phyloP scores from a whole-genome alignment of 1,140 invertebrate species.

The Myzus persicae region DNA sequence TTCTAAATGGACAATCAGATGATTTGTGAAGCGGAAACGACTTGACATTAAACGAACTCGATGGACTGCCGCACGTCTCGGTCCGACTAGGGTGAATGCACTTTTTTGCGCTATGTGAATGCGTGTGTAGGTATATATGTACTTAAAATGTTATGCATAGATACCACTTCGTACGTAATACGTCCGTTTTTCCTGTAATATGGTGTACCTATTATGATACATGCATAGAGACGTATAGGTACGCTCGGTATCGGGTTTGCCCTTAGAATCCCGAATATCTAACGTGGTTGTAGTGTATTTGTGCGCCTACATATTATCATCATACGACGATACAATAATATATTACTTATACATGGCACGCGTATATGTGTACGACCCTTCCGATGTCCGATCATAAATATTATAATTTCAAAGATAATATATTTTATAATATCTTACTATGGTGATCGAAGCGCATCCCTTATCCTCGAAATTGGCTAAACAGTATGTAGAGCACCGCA shows the following conservation, averaged over 20 bases:
- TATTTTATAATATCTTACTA: not conserved
- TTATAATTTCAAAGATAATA: not conserved
- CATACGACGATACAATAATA: not conserved
- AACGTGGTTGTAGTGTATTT: not conserved
- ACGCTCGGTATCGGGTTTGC: not conserved
- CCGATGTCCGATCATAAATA: not conserved
- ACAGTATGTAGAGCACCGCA: not conserved
- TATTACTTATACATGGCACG: not conserved
- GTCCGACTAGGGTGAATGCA: conserved; percentile 25
- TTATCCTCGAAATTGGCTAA: not conserved
- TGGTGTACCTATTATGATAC: not conserved
- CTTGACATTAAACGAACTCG: conserved; percentile 45
- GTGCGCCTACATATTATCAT: not conserved
- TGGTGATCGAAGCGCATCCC: not conserved
- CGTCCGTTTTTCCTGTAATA: not conserved
- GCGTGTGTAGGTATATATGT: not conserved
- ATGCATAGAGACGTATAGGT: not conserved
- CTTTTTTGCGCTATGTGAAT: not conserved
- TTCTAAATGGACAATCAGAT: conserved; percentile 48
- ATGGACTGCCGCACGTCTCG: not conserved
- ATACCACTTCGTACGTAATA: not conserved
- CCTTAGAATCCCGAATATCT: not conserved
- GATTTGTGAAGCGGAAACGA: conserved; percentile 55
- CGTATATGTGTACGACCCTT: not conserved
- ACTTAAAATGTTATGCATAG: not conserved